Base-by-base conservation (phyloP, 2,113 vertebrate species). In the Lichenostomus cassidix region DNA sequence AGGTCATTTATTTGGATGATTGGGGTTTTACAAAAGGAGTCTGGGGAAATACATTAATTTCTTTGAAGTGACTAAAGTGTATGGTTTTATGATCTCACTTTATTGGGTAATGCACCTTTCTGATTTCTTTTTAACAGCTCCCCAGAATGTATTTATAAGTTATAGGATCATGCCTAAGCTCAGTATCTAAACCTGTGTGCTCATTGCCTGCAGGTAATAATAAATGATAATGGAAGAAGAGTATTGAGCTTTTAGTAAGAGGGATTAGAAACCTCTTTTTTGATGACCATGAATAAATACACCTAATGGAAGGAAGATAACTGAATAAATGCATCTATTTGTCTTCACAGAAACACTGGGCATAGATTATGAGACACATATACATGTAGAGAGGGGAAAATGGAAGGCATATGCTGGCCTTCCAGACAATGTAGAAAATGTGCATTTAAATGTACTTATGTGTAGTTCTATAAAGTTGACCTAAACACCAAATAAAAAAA, bases 1-100 rank as follows among this genome's bases (percentile, higher is more conserved):
- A 84, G 81, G 47, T 91, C 69, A 90, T 95, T 95, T 96, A 91
- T 94, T 91, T 92, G 83, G 75, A 86, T 93, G 87, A 95, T 74
- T 95, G 81, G 65, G 86, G 83, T 74, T 94, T 89, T 91, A 79
- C 24, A 90, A 79, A 80, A 74, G 49, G 56, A 88, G 50, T 90
- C 58, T 71, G 13, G 71, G 58, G 75, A 93, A 95, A 90, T 67
- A 41, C 25, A 77, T 82, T 79, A 27, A 63, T 95, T 92, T 96
- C 75, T 90, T 95, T 70, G 53, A 89, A 83, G 79, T 79, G 78
- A 86, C 46, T 53, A 73, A 77, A 77, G 41, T 71, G 31, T 46
- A 47, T 42, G 14, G 59, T 58, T 94, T 96, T 85, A 87, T 12
- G 7, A 62, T 71, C 67, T 92, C 67, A 35, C 42, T 89, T 87